A percentile compares a stretch with the other conserved stretches of the same genome.
Evolutionary conservation across 2,797 vertebrate genomes (phyloP).

Genomic region (Gallinago stenura): DNA sequence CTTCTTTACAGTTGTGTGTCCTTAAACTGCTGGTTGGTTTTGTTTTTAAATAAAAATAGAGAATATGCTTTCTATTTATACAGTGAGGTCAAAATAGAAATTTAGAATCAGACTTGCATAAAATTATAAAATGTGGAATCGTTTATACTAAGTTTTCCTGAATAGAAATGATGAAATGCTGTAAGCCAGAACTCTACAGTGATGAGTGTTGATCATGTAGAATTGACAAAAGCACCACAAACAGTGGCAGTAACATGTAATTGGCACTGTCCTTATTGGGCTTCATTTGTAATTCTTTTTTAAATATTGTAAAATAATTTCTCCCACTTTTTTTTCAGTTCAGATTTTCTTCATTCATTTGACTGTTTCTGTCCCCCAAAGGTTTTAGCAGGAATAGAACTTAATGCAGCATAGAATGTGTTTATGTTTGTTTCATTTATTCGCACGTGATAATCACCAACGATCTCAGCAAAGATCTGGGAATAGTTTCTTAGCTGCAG

Average conservation of each 20-base stretch:
- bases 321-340: background rate
- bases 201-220: background rate
- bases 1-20: background rate
- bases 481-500: constrained; percentile 63
- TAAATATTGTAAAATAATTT: background rate
- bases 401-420: constrained; percentile 7
- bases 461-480: constrained; percentile 58
- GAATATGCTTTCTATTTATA: background rate
- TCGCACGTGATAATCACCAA: constrained; percentile 40
- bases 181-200: background rate
- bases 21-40: background rate
- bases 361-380: background rate
- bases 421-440: constrained; percentile 60
- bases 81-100: background rate
- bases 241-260: background rate
- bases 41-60: background rate
- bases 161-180: background rate
- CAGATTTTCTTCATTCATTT: background rate
- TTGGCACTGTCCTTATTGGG: background rate
- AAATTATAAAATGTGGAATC: background rate
- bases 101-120: background rate
- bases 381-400: background rate
- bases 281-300: background rate
- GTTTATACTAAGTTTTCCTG: background rate
- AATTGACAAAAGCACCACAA: background rate